Evolutionary conservation across 2,888 invertebrate genomes (phyloP).

Genomic region (Neoaliturus tenellus): DNA sequence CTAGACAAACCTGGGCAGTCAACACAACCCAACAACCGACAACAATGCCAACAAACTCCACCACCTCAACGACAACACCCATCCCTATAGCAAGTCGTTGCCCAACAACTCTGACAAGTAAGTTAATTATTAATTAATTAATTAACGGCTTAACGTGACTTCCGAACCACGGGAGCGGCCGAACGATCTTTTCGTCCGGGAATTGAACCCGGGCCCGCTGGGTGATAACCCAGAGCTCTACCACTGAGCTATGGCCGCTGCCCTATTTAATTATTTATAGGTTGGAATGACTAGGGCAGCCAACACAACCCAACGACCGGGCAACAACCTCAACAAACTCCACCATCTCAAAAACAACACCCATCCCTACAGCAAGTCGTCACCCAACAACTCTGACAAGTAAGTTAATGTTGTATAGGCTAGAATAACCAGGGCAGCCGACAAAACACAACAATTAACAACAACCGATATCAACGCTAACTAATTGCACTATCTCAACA

Average conservation of each 20-base stretch:
- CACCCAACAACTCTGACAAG: conserved; percentile 60
- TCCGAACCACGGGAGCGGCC: no score
- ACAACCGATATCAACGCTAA: conserved; percentile 64
- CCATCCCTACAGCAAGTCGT: conserved; percentile 58
- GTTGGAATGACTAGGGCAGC: no score
- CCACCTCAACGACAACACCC: conserved; percentile 60
- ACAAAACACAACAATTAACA: no score
- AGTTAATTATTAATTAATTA: no score
- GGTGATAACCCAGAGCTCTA: no score
- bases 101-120: conserved; percentile 61
- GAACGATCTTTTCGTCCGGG: no score
- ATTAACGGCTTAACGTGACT: no score
- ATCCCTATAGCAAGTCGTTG: conserved; percentile 59
- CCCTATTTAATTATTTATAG: no score
- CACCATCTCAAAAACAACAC: conserved; percentile 62
- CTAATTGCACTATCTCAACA: conserved; percentile 62
- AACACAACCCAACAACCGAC: conserved; percentile 43
- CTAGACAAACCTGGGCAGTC: conserved; percentile 21
- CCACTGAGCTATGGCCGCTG: no score
- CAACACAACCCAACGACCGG: conserved; percentile 9
- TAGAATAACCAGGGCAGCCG: no score
- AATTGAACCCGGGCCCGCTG: no score
- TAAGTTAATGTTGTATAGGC: conserved; percentile 58
- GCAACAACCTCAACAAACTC: conserved; percentile 65
- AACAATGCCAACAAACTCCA: conserved; percentile 65